phyloP scores from a whole-genome alignment of 1,140 invertebrate species.

The Zaprionus tsacasi region DNA sequence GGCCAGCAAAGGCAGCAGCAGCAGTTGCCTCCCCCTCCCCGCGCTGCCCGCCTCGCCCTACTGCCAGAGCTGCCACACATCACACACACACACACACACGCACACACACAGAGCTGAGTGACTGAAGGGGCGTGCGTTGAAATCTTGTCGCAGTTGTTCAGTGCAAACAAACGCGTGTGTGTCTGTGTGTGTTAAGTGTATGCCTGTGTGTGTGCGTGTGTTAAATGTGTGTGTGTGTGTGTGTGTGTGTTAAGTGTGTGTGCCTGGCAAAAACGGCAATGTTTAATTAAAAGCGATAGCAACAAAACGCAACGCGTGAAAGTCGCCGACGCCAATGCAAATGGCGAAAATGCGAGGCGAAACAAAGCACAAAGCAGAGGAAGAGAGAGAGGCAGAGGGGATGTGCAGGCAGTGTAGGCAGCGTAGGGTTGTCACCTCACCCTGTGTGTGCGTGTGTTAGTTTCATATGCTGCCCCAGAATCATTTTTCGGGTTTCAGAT shows the following conservation, averaged over 20 bases:
- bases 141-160: conserved; percentile 26
- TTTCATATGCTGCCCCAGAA: not conserved
- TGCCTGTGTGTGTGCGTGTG: conserved; percentile 20
- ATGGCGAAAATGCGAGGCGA: conserved; percentile 34
- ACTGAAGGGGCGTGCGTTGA: conserved; percentile 10
- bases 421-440: not conserved
- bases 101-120: conserved; percentile 2
- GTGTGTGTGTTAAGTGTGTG: conserved; percentile 57
- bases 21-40: conserved; percentile 26
- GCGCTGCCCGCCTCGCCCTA: not conserved
- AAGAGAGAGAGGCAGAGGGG: not conserved
- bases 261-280: conserved; percentile 68
- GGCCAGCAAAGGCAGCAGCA: conserved; percentile 37
- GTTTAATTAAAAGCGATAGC: conserved; percentile 74
- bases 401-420: not conserved
- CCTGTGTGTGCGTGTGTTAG: too few species aligned
- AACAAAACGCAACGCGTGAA: conserved; percentile 60
- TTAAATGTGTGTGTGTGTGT: conserved; percentile 23
- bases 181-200: conserved; percentile 50
- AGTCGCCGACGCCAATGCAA: conserved; percentile 55
- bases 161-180: conserved; percentile 23
- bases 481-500: not conserved
- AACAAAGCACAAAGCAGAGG: conserved; percentile 10
- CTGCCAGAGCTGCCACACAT: not conserved
- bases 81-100: too few species aligned